These are phyloP conservation scores for Ennomos quercinarius DNA, from an alignment of 2,888 invertebrate genomes.

Conservation along the genomic window DNA sequence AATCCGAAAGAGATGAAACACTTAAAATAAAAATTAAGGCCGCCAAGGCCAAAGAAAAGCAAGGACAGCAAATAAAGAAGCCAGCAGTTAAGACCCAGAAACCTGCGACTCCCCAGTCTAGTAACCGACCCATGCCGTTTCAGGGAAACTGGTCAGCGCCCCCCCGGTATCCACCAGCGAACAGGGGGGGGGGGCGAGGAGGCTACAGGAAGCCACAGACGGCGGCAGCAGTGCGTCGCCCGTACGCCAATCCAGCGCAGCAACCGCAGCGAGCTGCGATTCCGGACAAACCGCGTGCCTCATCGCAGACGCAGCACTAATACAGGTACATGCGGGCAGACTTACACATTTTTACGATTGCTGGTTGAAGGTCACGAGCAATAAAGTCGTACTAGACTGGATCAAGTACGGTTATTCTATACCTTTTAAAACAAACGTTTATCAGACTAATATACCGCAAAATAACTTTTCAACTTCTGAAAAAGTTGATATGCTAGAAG, in stretches of 20 bases:
- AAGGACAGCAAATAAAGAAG: too few species aligned
- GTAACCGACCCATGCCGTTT: too few species aligned
- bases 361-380: slow-evolving; percentile 24
- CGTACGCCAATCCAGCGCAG: too few species aligned
- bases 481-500: slow-evolving; percentile 2
- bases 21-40: slow-evolving; percentile 33
- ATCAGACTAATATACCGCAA: slow-evolving; percentile 1
- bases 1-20: slow-evolving; percentile 25
- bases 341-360: slow-evolving; percentile 26
- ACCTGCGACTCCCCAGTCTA: too few species aligned
- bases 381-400: slow-evolving; percentile 12
- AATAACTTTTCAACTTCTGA: slow-evolving; percentile 4
- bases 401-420: slow-evolving; percentile 14
- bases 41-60: too few species aligned
- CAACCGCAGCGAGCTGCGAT: too few species aligned
- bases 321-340: slow-evolving; percentile 37
- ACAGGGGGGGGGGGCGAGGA: too few species aligned
- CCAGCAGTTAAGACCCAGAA: too few species aligned
- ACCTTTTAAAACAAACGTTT: slow-evolving; percentile 3
- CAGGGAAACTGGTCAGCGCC: too few species aligned
- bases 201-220: too few species aligned
- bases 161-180: too few species aligned
- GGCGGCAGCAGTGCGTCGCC: too few species aligned
- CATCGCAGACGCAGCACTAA: slow-evolving; percentile 8
- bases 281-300: slow-evolving; percentile 10